These are phyloP conservation scores for Sepioteuthis lessoniana DNA, from an alignment of 2,888 invertebrate species.

Conservation along the genomic window DNA sequence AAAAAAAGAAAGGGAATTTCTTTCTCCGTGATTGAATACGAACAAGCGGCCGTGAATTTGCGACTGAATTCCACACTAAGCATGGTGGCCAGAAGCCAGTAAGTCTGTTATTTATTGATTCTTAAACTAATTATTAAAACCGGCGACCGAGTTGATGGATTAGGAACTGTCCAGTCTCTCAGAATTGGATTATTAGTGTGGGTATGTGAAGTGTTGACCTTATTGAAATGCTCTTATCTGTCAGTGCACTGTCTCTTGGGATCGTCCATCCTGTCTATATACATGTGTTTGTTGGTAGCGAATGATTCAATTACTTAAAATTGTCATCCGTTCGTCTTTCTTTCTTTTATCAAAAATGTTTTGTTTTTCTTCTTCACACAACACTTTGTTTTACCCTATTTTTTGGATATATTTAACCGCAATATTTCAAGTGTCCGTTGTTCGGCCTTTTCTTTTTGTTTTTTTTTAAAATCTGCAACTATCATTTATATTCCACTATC, in stretches of 20 bases:
- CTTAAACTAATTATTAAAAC: neutral
- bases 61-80: neutral
- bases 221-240: neutral
- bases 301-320: neutral
- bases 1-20: neutral
- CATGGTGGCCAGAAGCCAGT: constrained; percentile 33
- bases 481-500: too few species aligned
- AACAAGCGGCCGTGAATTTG: neutral
- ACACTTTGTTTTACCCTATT: too few species aligned
- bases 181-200: neutral
- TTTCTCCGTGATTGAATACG: neutral
- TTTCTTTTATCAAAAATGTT: neutral
- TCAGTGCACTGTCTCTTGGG: neutral
- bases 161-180: neutral
- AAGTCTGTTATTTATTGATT: constrained; percentile 33
- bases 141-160: neutral
- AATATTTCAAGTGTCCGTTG: too few species aligned
- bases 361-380: too few species aligned
- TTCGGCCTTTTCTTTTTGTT: too few species aligned
- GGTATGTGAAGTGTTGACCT: constrained; percentile 11
- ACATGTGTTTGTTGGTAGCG: neutral
- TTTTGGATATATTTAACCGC: too few species aligned
- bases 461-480: too few species aligned
- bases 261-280: neutral
- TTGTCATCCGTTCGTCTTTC: neutral